These are phyloP conservation scores for Callosobruchus maculatus DNA, from an alignment of 2,888 invertebrate species.

Conservation along the genomic window DNA sequence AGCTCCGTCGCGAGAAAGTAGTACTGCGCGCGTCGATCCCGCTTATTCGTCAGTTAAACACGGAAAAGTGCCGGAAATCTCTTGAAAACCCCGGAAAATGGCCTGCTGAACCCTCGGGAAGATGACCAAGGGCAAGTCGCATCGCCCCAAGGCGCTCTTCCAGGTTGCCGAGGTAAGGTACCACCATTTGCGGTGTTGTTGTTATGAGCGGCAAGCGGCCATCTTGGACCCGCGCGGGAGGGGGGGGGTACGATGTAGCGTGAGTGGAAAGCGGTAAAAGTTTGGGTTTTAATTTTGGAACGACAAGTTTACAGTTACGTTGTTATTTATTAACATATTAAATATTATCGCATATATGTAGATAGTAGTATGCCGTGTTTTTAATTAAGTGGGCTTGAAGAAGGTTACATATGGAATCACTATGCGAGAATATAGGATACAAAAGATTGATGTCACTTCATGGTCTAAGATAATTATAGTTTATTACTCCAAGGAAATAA, in stretches of 20 bases:
- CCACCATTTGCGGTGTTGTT: constrained; percentile 22
- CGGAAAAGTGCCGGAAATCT: not conserved
- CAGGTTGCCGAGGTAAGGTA: constrained; percentile 69
- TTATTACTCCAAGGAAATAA: no score
- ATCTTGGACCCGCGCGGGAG: constrained; percentile 17
- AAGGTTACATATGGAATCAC: no score
- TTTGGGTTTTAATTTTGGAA: constrained; percentile 8
- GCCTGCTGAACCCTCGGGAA: not conserved
- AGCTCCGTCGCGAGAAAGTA: not conserved
- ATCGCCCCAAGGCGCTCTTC: constrained; percentile 62
- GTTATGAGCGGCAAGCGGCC: constrained; percentile 18
- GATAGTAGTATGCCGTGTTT: not conserved
- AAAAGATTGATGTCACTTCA: no score
- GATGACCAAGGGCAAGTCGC: constrained; percentile 60
- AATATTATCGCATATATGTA: not conserved
- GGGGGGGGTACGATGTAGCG: constrained; percentile 1
- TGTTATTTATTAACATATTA: not conserved
- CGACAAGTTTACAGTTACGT: not conserved
- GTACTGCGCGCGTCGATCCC: not conserved
- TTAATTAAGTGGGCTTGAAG: no score
- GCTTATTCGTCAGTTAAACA: not conserved
- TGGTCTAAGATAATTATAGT: no score
- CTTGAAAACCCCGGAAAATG: not conserved
- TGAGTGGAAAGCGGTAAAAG: constrained; percentile 1
- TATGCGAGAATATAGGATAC: no score